Percentiles rank a stretch among this genome's conserved stretches.
Conservation (phyloP, 1,140 invertebrate genomes). For the Hyposmocoma kahamanoa region DNA sequence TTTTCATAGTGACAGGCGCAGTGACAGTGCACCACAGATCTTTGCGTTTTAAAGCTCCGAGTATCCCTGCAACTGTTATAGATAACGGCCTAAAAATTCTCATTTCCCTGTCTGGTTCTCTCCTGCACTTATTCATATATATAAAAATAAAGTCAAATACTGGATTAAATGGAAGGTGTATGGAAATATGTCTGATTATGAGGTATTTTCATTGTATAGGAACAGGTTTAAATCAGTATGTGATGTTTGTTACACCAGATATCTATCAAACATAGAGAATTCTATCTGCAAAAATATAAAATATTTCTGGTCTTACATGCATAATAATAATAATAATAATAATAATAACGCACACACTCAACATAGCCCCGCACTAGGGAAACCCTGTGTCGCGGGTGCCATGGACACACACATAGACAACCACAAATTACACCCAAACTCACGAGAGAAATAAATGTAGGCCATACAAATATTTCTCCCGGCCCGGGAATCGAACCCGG, state of each 20-base stretch:
- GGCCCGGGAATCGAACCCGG: too few species aligned
- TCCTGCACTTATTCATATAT: slow-evolving; percentile 2
- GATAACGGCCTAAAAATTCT: neutral
- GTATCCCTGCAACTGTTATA: too few species aligned
- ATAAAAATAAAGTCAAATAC: slow-evolving; percentile 2
- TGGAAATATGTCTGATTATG: neutral
- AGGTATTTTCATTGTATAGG: slow-evolving; percentile 2
- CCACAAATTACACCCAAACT: too few species aligned
- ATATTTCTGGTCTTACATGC: slow-evolving; percentile 1
- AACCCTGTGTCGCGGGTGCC: too few species aligned
- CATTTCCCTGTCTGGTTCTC: slow-evolving; percentile 3
- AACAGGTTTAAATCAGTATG: slow-evolving; percentile 4
- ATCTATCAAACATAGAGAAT: neutral
- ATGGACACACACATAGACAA: too few species aligned
- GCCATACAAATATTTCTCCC: too few species aligned
- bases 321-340: slow-evolving; percentile 4
- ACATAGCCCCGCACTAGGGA: too few species aligned
- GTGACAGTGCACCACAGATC: too few species aligned
- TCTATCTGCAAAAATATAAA: slow-evolving; percentile 1
- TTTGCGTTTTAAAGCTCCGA: too few species aligned
- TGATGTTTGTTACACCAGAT: neutral
- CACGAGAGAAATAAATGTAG: too few species aligned
- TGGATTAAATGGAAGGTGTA: slow-evolving; percentile 11
- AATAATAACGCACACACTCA: neutral
- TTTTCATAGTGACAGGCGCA: too few species aligned